phyloP scores from a whole-genome alignment of 1,140 invertebrate genomes.

The Scaptodrosophila lebanonensis region DNA sequence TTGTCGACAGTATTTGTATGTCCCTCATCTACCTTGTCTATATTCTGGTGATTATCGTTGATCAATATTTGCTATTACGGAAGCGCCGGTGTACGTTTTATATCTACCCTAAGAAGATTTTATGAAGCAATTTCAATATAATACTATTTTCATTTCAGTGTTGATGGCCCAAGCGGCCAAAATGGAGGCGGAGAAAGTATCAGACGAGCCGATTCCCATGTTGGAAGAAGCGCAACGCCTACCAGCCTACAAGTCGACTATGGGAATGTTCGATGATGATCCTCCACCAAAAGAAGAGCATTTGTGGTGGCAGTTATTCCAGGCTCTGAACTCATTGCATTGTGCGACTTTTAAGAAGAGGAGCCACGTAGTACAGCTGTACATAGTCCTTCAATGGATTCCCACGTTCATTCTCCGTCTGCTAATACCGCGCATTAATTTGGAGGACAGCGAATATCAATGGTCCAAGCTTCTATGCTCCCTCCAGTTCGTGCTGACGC shows the following conservation, averaged over 20 bases:
- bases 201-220: too few species aligned
- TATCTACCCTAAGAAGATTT: too few species aligned
- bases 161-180: too few species aligned
- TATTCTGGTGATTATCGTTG: slow-evolving; percentile 7
- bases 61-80: slow-evolving; percentile 16
- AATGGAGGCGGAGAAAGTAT: too few species aligned
- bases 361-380: slow-evolving; percentile 16
- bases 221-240: too few species aligned
- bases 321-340: slow-evolving; percentile 16
- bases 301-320: too few species aligned
- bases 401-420: slow-evolving; percentile 3
- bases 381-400: slow-evolving; percentile 15
- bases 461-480: slow-evolving; percentile 23
- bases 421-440: slow-evolving; percentile 11
- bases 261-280: too few species aligned
- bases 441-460: slow-evolving; percentile 1
- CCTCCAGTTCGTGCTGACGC: slow-evolving; percentile 11
- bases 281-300: too few species aligned
- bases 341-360: background rate
- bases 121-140: too few species aligned
- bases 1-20: background rate
- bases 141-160: too few species aligned
- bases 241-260: too few species aligned
- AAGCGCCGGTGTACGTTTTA: background rate
- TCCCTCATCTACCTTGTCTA: slow-evolving; percentile 9